These are phyloP conservation scores for Xyrauchen texanus DNA, from an alignment of 2,113 vertebrate genomes.

Conservation along the genomic window DNA sequence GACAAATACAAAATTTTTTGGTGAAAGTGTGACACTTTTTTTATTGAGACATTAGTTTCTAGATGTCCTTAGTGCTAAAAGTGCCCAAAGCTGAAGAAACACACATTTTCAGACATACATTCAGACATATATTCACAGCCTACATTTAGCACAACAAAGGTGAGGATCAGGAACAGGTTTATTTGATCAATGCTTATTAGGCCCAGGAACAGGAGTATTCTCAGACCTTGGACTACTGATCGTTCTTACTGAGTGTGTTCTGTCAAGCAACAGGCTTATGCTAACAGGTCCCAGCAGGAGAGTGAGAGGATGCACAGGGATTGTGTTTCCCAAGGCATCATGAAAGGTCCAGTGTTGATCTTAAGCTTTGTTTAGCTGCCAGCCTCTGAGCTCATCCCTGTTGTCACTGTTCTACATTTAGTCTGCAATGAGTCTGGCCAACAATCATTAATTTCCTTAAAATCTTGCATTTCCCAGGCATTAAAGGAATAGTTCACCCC, in stretches of 20 bases:
- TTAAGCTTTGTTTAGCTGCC: constrained; percentile 42
- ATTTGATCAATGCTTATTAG: background rate
- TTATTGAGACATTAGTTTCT: too few relatives aligned
- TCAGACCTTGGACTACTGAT: background rate
- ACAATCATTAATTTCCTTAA: background rate
- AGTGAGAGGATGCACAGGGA: background rate
- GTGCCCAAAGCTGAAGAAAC: too few relatives aligned
- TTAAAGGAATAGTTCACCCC: too few relatives aligned
- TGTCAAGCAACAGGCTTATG: background rate
- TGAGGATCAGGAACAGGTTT: background rate
- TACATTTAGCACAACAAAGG: background rate
- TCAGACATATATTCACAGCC: background rate
- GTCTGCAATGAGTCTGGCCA: constrained; percentile 1
- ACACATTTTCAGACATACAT: background rate
- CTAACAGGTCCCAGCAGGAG: background rate
- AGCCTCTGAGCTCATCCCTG: constrained; percentile 12
- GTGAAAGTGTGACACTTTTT: too few relatives aligned
- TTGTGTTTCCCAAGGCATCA: constrained; percentile 28
- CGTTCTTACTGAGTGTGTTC: background rate
- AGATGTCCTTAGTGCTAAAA: too few relatives aligned
- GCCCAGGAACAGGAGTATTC: too few relatives aligned
- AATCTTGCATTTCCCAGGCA: background rate
- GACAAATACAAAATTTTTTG: too few relatives aligned
- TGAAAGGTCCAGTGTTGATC: constrained; percentile 52
- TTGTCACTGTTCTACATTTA: constrained; percentile 32